A percentile compares a stretch with the other conserved stretches of the same genome.
Evolutionary conservation across 1,140 invertebrate genomes (phyloP).

Genomic region (Hylyphantes graminicola): DNA sequence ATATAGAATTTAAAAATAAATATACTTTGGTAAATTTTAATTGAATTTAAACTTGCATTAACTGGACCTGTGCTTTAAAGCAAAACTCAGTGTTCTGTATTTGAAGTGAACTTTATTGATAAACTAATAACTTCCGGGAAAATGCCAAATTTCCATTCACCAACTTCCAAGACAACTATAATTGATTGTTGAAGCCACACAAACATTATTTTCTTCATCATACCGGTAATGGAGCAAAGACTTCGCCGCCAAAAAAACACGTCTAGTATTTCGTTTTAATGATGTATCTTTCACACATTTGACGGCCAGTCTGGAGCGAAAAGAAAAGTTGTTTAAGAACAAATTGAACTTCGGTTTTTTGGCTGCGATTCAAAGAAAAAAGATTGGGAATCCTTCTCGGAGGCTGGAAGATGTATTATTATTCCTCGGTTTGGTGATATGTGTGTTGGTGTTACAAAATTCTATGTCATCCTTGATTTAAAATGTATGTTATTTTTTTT

Average conservation of each 20-base stretch:
- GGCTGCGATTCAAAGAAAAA: conserved; percentile 34
- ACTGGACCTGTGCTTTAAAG: too few relatives aligned
- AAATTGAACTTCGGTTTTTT: conserved; percentile 45
- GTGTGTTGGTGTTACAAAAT: background rate
- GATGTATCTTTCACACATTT: conserved; percentile 44
- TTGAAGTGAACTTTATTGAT: too few relatives aligned
- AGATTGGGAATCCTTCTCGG: background rate
- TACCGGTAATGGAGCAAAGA: conserved; percentile 27
- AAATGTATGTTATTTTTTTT: too few relatives aligned
- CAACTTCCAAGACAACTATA: background rate
- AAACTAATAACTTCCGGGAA: too few relatives aligned
- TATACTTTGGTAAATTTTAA: too few relatives aligned
- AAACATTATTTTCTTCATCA: background rate
- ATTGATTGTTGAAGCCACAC: conserved; percentile 33
- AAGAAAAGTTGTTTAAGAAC: conserved; percentile 44
- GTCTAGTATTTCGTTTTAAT: conserved; percentile 46
- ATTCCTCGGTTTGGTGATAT: conserved; percentile 17
- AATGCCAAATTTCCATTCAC: too few relatives aligned
- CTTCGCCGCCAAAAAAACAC: conserved; percentile 3
- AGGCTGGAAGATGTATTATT: conserved; percentile 25
- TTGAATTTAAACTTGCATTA: too few relatives aligned
- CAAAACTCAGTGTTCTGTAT: too few relatives aligned
- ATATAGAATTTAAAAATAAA: too few relatives aligned
- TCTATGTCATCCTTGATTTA: too few relatives aligned
- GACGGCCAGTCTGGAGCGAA: conserved; percentile 8